A percentile compares a stretch with the other conserved stretches of the same genome.
Conservation (phyloP, 2,888 invertebrate species). For the Pocota personata region DNA sequence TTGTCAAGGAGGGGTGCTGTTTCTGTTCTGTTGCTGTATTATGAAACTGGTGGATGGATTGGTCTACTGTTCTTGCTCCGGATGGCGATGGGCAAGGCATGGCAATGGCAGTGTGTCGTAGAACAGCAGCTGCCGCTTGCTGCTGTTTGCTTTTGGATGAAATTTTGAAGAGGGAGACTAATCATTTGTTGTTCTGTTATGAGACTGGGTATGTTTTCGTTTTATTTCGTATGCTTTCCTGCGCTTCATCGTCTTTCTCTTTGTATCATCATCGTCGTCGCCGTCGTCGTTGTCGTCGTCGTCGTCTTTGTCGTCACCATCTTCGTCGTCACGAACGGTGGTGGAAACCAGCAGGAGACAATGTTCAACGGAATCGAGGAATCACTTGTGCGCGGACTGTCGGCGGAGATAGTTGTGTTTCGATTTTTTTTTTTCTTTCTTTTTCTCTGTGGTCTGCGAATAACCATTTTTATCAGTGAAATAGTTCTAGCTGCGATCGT, state of each 20-base stretch:
- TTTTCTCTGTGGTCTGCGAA: neutral
- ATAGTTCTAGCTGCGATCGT: constrained; percentile 17
- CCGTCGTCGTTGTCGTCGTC: constrained; percentile 16
- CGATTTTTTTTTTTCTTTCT: constrained; percentile 14
- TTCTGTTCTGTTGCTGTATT: neutral
- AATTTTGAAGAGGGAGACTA: constrained; percentile 19
- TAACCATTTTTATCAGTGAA: constrained; percentile 35
- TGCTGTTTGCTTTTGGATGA: neutral
- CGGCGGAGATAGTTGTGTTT: constrained; percentile 78
- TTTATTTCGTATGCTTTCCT: constrained; percentile 7
- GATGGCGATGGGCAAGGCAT: constrained; percentile 6
- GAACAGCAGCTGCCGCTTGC: constrained; percentile 20
- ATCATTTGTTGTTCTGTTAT: constrained; percentile 28
- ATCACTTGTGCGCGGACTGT: constrained; percentile 81
- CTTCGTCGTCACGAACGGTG: constrained; percentile 57
- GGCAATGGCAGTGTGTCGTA: constrained; percentile 1
- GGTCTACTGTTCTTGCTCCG: neutral
- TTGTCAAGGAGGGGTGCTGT: neutral
- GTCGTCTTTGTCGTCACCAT: constrained; percentile 18
- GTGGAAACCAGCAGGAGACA: constrained; percentile 71
- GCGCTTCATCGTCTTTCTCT: constrained; percentile 29
- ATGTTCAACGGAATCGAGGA: constrained; percentile 75
- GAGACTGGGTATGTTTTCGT: constrained; percentile 16
- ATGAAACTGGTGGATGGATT: neutral
- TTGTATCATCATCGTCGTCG: constrained; percentile 30